These are phyloP conservation scores for Drosophila conformis DNA, from an alignment of 2,888 invertebrate species.

Conservation along the genomic window DNA sequence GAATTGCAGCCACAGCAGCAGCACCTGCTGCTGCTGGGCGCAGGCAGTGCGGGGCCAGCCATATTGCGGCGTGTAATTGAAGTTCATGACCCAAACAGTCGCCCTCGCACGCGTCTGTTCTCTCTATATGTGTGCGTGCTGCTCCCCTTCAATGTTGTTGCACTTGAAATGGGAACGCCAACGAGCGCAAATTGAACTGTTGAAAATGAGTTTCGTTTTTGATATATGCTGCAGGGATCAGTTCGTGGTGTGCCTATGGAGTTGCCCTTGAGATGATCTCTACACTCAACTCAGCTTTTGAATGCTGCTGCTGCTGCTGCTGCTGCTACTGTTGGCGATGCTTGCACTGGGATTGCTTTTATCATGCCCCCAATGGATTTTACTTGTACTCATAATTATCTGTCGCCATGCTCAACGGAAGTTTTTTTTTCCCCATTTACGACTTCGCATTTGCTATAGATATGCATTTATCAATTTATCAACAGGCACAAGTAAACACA, in stretches of 20 bases:
- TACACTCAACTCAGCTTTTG: slow-evolving; percentile 22
- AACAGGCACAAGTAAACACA: slow-evolving; percentile 34
- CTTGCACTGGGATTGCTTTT: slow-evolving; percentile 17
- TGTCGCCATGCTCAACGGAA: slow-evolving; percentile 65
- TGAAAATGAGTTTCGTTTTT: slow-evolving; percentile 39
- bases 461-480: slow-evolving; percentile 56
- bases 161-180: slow-evolving; percentile 38
- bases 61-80: slow-evolving; percentile 62
- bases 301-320: slow-evolving; percentile 20
- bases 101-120: slow-evolving; percentile 55
- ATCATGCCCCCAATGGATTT: slow-evolving; percentile 33
- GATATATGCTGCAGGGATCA: slow-evolving; percentile 20
- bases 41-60: slow-evolving; percentile 3
- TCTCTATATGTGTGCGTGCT: slow-evolving; percentile 18
- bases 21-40: slow-evolving; percentile 42
- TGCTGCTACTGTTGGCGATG: slow-evolving; percentile 1
- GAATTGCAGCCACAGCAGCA: slow-evolving; percentile 9
- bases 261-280: slow-evolving; percentile 60
- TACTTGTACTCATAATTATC: slow-evolving; percentile 53
- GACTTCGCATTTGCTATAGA: slow-evolving; percentile 21
- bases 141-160: slow-evolving; percentile 28
- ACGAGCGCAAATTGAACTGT: slow-evolving; percentile 58
- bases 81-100: slow-evolving; percentile 70
- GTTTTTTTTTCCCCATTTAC: slow-evolving; percentile 50
- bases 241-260: slow-evolving; percentile 5